Conservation (phyloP, 2,113 vertebrate genomes). For the Calypte anna region DNA sequence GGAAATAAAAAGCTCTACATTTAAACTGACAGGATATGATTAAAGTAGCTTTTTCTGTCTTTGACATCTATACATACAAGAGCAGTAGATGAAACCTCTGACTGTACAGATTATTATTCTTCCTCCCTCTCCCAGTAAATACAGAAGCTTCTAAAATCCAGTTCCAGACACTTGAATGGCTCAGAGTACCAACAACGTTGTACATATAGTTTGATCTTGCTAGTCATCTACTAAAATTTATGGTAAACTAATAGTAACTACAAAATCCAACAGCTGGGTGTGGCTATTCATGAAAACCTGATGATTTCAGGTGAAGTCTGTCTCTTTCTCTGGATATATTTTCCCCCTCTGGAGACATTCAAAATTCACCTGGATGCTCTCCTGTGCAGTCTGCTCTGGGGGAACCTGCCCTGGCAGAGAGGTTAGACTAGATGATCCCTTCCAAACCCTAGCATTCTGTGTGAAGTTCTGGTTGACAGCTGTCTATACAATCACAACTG, state of each 20-base stretch:
- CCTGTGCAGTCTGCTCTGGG: too few relatives aligned
- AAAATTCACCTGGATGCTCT: too few relatives aligned
- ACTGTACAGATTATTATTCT: background rate
- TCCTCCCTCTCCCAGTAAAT: background rate
- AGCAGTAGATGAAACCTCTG: background rate
- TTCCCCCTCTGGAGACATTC: too few relatives aligned
- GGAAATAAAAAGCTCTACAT: background rate
- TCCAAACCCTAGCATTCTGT: too few relatives aligned
- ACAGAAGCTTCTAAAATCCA: background rate
- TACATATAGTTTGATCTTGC: accelerated
- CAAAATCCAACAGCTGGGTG: accelerated
- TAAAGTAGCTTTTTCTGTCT: background rate
- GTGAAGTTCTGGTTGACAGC: background rate
- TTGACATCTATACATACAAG: background rate
- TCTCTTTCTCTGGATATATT: too few relatives aligned
- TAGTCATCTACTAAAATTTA: background rate
- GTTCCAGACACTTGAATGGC: background rate
- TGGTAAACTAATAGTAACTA: background rate
- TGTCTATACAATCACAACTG: background rate
- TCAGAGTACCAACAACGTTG: background rate
- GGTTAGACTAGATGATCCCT: too few relatives aligned
- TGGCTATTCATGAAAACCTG: background rate
- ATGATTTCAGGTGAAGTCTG: background rate
- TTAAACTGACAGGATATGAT: conserved; percentile 21
- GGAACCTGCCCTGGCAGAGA: too few relatives aligned